Conservation (phyloP, 53 echinoderm and acorn worm genomes). For the Patiria pectinifera region DNA sequence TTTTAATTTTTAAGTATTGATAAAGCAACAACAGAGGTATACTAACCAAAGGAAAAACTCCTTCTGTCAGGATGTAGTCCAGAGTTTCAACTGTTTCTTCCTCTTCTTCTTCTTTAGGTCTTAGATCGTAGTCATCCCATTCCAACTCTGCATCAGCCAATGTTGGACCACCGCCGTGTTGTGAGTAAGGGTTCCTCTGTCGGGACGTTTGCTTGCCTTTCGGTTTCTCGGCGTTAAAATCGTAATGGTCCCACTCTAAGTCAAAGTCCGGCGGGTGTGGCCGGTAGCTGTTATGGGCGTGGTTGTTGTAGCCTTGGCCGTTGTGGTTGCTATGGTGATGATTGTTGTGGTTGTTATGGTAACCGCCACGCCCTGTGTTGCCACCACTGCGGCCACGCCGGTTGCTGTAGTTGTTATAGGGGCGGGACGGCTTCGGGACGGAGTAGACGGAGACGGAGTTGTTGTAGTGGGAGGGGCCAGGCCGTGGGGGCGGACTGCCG, state of each 20-base stretch:
- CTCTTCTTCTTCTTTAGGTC: slow-evolving; percentile 85
- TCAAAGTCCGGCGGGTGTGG: slow-evolving; percentile 73
- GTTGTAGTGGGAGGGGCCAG: slow-evolving; percentile 52
- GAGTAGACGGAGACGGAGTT: slow-evolving; percentile 63
- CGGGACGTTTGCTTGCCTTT: slow-evolving; percentile 7
- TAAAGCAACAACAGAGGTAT: neutral
- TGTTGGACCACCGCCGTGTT: slow-evolving; percentile 59
- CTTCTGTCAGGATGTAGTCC: slow-evolving; percentile 71
- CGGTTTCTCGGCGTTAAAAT: slow-evolving; percentile 77
- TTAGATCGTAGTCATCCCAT: slow-evolving; percentile 97
- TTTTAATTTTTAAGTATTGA: neutral
- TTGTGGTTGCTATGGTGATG: slow-evolving; percentile 44
- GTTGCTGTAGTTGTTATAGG: slow-evolving; percentile 56
- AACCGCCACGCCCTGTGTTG: neutral
- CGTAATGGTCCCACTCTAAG: slow-evolving; percentile 98
- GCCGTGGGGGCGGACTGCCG: slow-evolving; percentile 15
- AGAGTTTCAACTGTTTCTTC: slow-evolving; percentile 67
- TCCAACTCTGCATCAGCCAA: slow-evolving; percentile 85
- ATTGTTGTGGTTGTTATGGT: slow-evolving; percentile 54
- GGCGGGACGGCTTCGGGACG: slow-evolving; percentile 60
- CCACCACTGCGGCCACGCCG: slow-evolving; percentile 45
- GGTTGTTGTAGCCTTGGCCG: slow-evolving; percentile 60
- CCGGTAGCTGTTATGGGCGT: slow-evolving; percentile 66
- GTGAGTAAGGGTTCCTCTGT: slow-evolving; percentile 64
- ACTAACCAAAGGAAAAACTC: slow-evolving; percentile 90